Base-by-base conservation (phyloP, 2,113 vertebrate species). In the Lipophrys pholis region DNA sequence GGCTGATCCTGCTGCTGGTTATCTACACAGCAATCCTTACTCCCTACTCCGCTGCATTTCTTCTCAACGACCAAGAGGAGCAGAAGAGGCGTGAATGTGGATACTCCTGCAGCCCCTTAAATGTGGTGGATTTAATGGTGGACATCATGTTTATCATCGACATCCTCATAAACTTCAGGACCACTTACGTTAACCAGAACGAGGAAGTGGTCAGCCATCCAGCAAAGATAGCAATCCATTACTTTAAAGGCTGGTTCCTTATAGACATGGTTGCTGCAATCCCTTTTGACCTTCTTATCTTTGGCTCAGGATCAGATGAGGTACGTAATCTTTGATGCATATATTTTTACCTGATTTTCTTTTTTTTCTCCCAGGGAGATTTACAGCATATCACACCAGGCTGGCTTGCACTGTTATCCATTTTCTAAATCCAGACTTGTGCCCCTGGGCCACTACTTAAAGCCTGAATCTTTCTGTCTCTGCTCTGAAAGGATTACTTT, bases 181-280 rank as follows among this genome's bases (percentile, higher is more conserved):
- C 98, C 83, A 99, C 98, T 2, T 99, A 99, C 46, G 98, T 99
- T 55, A 99, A 99, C 91, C 88, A 93, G 73, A 99, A 99, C 62
- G 98, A 99, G 94, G 98, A 99, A 90, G 98, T 99, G 91, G 98
- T 99, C 89, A 99, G 98, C 91, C 95, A 99, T 76, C 97, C 98
- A 7, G 96, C 96, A 73, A 98, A 95, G 93, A 99, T 99, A 89
- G 98, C 97, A 63, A 96, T 99, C 90, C 98, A 99, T 92, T 99
- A 99, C 91, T 99, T 99, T 94, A 99, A 99, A 94, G 98, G 98
- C 94, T 99, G 98, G 98, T 99, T 99, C 93, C 96, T 99, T 88
- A 99, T 99, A 91, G 98, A 99, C 94, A 99, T 99, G 96, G 98
- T 99, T 75, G 98, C 98, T n/a, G 98, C 98, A 64, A 99, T 99